Base-by-base conservation (phyloP, 2,113 vertebrate species). In the Sterna hirundo region DNA sequence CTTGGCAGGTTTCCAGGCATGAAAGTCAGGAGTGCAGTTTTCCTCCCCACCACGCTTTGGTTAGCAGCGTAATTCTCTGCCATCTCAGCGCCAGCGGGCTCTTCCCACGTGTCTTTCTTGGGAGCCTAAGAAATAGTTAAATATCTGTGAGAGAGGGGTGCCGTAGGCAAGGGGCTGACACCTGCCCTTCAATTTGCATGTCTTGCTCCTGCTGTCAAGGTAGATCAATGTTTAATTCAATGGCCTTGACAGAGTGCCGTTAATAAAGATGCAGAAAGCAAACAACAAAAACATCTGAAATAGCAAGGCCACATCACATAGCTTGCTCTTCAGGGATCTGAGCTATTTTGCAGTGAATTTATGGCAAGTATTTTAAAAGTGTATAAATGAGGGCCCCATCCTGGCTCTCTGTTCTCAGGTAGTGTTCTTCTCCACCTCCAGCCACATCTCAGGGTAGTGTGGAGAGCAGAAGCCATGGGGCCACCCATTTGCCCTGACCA, bases 211-310 rank as follows among this genome's bases (percentile, higher is more conserved):
- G 2, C 82, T 95, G 89, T 54, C 91, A 69, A 66, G 97, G 86
- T 30, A 94, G 70, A 94, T 91, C 94, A 64, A 21, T 70, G 89
- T 42, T 58, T 46, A 55, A 77, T 30, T 51, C 86, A 64, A 3
- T 1, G 19, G 77, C 54, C 87, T 64, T 68, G 91, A 52, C 93
- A 88, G 83, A 44, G 75, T 3, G 42, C 54, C 2, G 29, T 46
- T 93, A 47, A 96, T 91, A 90, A 86, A 93, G 91, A 83, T 55
- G 81, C 86, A 88, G 91, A 47, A 34, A 85, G 75, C 62, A 77
- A 93, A 79, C 57, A 88, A 86, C n/a, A 65, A 80, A 95, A 93
- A 16, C 32, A 66, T 85, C 75, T 74, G 78, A 91, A 91, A 80
- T 9, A 49, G 91, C 91, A 93, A 91, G 91, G 89, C 94, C 91